Evolutionary conservation across 2,888 invertebrate species (phyloP).

Genomic region (Drosophila kambysellisi): DNA sequence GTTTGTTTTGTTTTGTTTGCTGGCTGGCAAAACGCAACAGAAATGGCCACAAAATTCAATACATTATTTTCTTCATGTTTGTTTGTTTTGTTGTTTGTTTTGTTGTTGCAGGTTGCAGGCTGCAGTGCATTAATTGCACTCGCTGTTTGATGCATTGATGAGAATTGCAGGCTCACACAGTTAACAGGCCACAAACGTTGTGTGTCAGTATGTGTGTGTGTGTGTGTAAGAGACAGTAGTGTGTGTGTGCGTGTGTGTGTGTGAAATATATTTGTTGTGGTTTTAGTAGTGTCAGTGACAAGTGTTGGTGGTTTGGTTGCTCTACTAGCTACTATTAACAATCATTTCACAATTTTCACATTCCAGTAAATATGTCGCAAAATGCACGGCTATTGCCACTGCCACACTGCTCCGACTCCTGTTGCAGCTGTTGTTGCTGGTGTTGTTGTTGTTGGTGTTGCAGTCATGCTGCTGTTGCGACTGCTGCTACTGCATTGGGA

Average conservation of each 20-base stretch:
- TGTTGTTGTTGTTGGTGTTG: conserved; percentile 6
- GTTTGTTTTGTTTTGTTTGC: conserved; percentile 44
- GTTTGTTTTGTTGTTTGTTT: conserved; percentile 7
- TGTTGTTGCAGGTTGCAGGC: not conserved
- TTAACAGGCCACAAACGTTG: conserved; percentile 35
- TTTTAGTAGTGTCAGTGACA: conserved; percentile 48
- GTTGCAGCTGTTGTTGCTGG: conserved; percentile 6
- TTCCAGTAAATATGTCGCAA: conserved; percentile 40
- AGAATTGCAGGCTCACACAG: conserved; percentile 37
- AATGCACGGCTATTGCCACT: conserved; percentile 31
- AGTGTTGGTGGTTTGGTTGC: conserved; percentile 21
- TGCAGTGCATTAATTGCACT: not conserved
- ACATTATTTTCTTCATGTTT: conserved; percentile 54
- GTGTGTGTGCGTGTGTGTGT: conserved; percentile 12
- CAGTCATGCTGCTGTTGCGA: conserved; percentile 22
- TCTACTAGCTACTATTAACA: conserved; percentile 29
- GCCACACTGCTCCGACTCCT: conserved; percentile 28
- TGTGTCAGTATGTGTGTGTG: not conserved
- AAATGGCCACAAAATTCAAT: conserved; percentile 77
- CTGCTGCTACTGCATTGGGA: conserved; percentile 28
- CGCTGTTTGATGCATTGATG: conserved; percentile 27
- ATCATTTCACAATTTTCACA: conserved; percentile 43
- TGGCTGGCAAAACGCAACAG: conserved; percentile 64
- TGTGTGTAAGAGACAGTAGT: not conserved
- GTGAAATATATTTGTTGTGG: conserved; percentile 4